Evolutionary conservation across 1,140 invertebrate genomes (phyloP), one percentile per base, ranked within the genome.

Genomic region (Homalodisca vitripennis): DNA sequence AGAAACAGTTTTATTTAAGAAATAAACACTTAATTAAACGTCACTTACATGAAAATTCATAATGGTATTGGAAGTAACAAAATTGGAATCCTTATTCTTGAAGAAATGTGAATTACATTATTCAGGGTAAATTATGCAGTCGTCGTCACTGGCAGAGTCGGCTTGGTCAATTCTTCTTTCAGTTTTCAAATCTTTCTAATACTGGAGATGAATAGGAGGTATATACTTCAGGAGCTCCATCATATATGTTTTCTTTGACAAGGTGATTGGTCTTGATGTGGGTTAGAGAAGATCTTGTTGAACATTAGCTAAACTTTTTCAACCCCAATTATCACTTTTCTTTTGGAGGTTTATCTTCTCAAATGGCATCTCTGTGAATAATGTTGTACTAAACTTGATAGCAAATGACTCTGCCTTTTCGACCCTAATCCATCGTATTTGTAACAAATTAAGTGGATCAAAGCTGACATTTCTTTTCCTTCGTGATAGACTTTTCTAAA

Each of bases 211-310:
- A 72, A 70, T 51, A 51, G 60, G 68, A 47, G 68, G 41, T 64
- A 73, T 69, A 64, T 47, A 72, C 67, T 72, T 73, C 63, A 72
- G 55, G 62, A 73, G 67, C 51, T 72, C 63, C 68, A 72, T 73
- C 69, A 69, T 72, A 27, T 72, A 68, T 68, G 29, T 72, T 55
- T 65, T 17, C 67, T 73, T 72, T 68, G 69, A 51, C 63, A 57
- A 72, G 62, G 68, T 72, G 67, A 72, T 67, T 51, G 70, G 67
- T 73, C 71, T 72, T 65, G 67, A 63, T 70, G 62, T 70, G 57
- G 65, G 66, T 67, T 69, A 71, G 63, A 73, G 66, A 29, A 71
- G 68, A 67, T 68, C 62, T 67, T 72, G 70, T 51, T 68, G 31
- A 67, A 74, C 57, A 74, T 71, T 71, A 68, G 68, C 70, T 34